A percentile compares a stretch with the other conserved stretches of the same genome.
These are phyloP conservation scores for Drosophila eugracilis DNA, from an alignment of 1,140 invertebrate species.

Conservation along the genomic window DNA sequence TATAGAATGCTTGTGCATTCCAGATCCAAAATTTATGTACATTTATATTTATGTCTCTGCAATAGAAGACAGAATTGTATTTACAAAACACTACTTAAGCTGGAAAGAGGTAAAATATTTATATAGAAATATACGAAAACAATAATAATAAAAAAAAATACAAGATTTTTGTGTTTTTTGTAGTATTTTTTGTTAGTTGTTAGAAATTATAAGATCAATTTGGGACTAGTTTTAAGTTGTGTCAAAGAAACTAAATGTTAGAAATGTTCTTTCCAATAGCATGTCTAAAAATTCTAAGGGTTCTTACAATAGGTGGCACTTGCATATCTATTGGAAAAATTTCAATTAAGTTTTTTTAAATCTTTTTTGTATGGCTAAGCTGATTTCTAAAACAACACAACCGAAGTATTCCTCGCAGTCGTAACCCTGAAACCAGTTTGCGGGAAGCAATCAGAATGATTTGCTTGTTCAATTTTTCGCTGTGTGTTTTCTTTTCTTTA, in stretches of 20 bases:
- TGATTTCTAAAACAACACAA: too few species aligned
- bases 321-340: too few species aligned
- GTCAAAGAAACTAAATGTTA: too few species aligned
- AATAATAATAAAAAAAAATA: slow-evolving; percentile 3
- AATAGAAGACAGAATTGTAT: slow-evolving; percentile 31
- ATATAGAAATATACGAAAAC: slow-evolving; percentile 29
- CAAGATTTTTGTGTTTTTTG: not conserved
- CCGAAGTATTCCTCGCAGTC: slow-evolving; percentile 12
- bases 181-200: too few species aligned
- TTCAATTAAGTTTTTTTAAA: not conserved
- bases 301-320: too few species aligned
- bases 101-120: slow-evolving; percentile 52
- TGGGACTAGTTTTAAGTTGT: too few species aligned
- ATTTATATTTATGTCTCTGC: slow-evolving; percentile 9
- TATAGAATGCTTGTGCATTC: slow-evolving; percentile 16
- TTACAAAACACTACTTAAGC: slow-evolving; percentile 33
- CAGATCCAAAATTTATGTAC: slow-evolving; percentile 41
- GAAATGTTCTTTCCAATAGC: too few species aligned
- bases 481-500: slow-evolving; percentile 36
- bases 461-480: slow-evolving; percentile 23
- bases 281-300: too few species aligned
- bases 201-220: not conserved
- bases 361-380: too few species aligned
- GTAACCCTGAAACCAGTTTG: slow-evolving; percentile 37
- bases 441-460: slow-evolving; percentile 39